These are phyloP conservation scores for Minunthozetes semirufus DNA, from an alignment of 2,888 invertebrate species.

Conservation along the genomic window DNA sequence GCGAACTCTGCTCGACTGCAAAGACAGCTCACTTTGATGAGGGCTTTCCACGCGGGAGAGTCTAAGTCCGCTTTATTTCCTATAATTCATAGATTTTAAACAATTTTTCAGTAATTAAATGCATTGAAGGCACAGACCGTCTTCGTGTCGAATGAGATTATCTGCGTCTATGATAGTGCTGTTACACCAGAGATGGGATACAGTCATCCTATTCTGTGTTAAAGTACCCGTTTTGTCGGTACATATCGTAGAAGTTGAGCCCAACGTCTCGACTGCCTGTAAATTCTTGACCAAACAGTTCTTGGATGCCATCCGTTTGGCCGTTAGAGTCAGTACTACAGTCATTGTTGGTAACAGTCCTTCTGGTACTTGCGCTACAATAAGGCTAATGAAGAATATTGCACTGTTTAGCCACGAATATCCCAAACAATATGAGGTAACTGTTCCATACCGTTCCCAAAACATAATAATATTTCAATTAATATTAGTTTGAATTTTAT, in stretches of 20 bases:
- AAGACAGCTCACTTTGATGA: constrained; percentile 24
- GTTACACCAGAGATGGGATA: constrained; percentile 51
- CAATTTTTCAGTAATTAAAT: background rate
- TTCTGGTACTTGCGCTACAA: constrained; percentile 45
- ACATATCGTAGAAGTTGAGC: constrained; percentile 61
- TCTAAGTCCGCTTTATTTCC: constrained; percentile 25
- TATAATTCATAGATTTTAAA: too few species aligned
- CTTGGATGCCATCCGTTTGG: constrained; percentile 64
- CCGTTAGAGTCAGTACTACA: constrained; percentile 35
- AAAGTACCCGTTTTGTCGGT: constrained; percentile 69
- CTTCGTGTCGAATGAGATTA: constrained; percentile 10
- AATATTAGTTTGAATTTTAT: too few species aligned
- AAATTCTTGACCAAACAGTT: constrained; percentile 69
- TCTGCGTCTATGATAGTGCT: constrained; percentile 34
- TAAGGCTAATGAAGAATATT: constrained; percentile 43
- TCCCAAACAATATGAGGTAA: constrained; percentile 42
- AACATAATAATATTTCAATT: too few species aligned
- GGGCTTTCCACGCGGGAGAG: constrained; percentile 17
- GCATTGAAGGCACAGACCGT: background rate
- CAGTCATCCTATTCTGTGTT: constrained; percentile 55
- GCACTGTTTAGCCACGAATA: constrained; percentile 42
- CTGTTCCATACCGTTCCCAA: too few species aligned
- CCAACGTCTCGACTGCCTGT: constrained; percentile 54
- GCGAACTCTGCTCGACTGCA: constrained; percentile 32
- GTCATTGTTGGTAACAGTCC: constrained; percentile 44